Percentiles rank a stretch among this genome's conserved stretches.
Evolutionary conservation across 2,113 vertebrate genomes (phyloP).

Genomic region (Protobothrops flavoviridis): DNA sequence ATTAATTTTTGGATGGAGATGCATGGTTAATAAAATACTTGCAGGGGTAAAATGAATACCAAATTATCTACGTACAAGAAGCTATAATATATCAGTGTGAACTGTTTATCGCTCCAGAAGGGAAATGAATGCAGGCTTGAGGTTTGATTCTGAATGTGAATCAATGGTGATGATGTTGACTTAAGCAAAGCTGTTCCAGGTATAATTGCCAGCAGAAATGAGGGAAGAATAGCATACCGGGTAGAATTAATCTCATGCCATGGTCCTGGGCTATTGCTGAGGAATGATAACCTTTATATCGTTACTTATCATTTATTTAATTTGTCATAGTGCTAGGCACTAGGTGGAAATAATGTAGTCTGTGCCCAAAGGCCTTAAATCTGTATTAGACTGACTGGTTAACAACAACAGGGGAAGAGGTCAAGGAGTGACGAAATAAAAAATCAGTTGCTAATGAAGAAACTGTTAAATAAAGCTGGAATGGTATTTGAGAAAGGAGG

Average conservation of each 20-base stretch:
- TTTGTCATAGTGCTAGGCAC: background rate
- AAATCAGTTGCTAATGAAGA: background rate
- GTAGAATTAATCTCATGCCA: slow-evolving; percentile 8
- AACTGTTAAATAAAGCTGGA: background rate
- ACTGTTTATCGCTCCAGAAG: slow-evolving; percentile 31
- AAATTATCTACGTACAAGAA: slow-evolving; percentile 46
- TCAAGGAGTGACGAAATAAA: too few species aligned
- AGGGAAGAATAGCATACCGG: background rate
- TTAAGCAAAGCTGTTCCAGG: background rate
- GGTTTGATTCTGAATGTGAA: background rate
- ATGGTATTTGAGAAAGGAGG: background rate
- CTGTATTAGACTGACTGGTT: background rate
- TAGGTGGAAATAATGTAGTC: background rate
- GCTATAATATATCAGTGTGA: slow-evolving; percentile 24
- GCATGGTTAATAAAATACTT: slow-evolving; percentile 50
- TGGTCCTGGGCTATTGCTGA: background rate
- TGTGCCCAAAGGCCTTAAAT: background rate
- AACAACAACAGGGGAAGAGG: background rate
- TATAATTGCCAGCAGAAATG: background rate
- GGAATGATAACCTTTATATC: background rate
- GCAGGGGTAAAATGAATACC: slow-evolving; percentile 39
- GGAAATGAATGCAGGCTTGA: background rate
- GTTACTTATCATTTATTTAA: background rate
- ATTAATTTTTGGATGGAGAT: slow-evolving; percentile 52
- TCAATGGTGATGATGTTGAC: background rate